Evolutionary conservation across 2,888 invertebrate genomes (phyloP).

Genomic region (Synergus laeviventris): DNA sequence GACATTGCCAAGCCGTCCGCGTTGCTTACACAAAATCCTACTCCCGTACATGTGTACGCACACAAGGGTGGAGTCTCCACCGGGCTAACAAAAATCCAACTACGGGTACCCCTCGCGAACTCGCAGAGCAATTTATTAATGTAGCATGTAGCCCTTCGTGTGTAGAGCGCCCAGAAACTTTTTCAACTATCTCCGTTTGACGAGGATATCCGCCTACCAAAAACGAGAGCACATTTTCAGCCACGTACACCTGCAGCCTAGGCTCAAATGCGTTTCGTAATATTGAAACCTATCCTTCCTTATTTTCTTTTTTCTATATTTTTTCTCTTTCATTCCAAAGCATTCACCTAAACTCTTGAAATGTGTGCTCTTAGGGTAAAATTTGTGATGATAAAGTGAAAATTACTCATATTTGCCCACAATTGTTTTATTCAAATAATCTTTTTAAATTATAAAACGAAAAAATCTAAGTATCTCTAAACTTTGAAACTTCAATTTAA

Average conservation of each 20-base stretch:
- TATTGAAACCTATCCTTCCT: slow-evolving; percentile 36
- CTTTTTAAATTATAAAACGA: no score
- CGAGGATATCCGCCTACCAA: slow-evolving; percentile 42
- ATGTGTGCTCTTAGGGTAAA: neutral
- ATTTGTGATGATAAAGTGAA: neutral
- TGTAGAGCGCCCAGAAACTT: slow-evolving; percentile 56
- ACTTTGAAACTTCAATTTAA: no score
- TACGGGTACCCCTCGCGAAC: slow-evolving; percentile 54
- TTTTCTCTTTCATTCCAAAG: neutral
- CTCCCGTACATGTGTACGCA: slow-evolving; percentile 41
- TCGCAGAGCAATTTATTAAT: slow-evolving; percentile 60
- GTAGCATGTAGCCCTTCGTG: slow-evolving; percentile 53
- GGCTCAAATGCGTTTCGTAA: slow-evolving; percentile 48
- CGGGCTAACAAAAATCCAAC: slow-evolving; percentile 59
- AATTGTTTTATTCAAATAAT: no score
- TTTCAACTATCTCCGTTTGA: slow-evolving; percentile 47
- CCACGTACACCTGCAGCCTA: slow-evolving; percentile 50
- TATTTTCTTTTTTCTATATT: neutral
- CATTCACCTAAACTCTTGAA: neutral
- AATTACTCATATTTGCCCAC: neutral
- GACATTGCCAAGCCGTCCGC: slow-evolving; percentile 57
- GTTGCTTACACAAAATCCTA: slow-evolving; percentile 32
- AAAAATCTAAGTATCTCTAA: no score
- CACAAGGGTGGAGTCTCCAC: slow-evolving; percentile 41
- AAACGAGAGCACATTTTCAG: slow-evolving; percentile 51